These are phyloP conservation scores for Ardeotis arabs DNA, from an alignment of 2,113 vertebrate species.

Conservation along the genomic window DNA sequence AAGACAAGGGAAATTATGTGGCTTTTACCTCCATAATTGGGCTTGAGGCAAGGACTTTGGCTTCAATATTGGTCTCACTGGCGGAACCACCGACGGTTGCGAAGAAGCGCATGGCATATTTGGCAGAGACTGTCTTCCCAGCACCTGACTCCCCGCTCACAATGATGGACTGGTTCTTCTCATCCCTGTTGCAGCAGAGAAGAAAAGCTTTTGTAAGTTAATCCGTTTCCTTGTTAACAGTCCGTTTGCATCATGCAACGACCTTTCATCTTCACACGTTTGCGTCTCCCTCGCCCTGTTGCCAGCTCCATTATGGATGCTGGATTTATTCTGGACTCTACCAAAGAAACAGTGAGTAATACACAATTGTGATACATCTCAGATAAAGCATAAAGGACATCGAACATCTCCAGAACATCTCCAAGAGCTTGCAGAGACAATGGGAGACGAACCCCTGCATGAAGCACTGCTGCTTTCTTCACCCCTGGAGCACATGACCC, in stretches of 20 bases:
- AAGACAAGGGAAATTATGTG: too few species aligned
- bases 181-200: slow-evolving; percentile 79
- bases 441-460: rapidly evolving
- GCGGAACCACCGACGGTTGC: slow-evolving; percentile 89
- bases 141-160: slow-evolving; percentile 96
- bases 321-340: not conserved
- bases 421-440: not conserved
- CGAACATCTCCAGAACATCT: not conserved
- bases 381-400: not conserved
- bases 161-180: slow-evolving; percentile 98
- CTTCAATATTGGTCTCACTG: slow-evolving; percentile 88
- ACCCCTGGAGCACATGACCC: not conserved
- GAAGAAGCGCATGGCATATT: slow-evolving; percentile 94
- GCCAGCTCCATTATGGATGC: rapidly evolving
- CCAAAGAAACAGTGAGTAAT: rapidly evolving
- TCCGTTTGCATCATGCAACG: rapidly evolving
- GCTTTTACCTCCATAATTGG: slow-evolving; percentile 95
- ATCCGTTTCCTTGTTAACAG: rapidly evolving
- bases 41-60: slow-evolving; percentile 92
- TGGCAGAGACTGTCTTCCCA: slow-evolving; percentile 95
- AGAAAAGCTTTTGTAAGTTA: not conserved
- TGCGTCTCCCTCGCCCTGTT: rapidly evolving
- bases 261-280: rapidly evolving
- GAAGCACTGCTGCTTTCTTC: not conserved
- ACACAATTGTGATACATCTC: too few species aligned